Evolutionary conservation across 2,113 vertebrate genomes (phyloP).

Genomic region (Paralichthys olivaceus): DNA sequence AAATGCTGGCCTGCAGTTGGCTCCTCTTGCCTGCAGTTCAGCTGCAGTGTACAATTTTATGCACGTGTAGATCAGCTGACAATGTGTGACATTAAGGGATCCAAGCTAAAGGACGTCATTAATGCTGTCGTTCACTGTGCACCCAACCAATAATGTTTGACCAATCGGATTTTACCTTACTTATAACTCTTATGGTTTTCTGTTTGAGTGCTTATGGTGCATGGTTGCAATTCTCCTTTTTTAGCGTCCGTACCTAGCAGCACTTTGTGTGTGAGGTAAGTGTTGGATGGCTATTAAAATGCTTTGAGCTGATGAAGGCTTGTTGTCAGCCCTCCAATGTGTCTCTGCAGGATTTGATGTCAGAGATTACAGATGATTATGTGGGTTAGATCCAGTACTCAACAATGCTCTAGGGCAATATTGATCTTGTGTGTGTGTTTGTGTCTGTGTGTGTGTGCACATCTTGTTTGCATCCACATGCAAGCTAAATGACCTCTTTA

Average conservation of each 20-base stretch:
- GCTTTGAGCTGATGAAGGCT: constrained; percentile 58
- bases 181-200: not conserved
- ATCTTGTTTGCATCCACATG: not conserved
- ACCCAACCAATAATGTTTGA: not conserved
- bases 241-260: constrained; percentile 22
- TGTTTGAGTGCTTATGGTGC: constrained; percentile 5
- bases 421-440: constrained; percentile 53
- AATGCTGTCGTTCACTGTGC: not conserved
- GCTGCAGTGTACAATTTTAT: constrained; percentile 1
- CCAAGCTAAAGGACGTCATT: constrained; percentile 13
- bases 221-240: not conserved
- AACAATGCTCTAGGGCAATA: constrained; percentile 56
- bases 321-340: constrained; percentile 58
- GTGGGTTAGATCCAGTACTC: constrained; percentile 64
- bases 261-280: constrained; percentile 17
- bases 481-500: constrained; percentile 20
- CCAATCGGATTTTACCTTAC: not conserved
- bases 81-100: constrained; percentile 6
- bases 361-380: constrained; percentile 78
- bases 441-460: not conserved
- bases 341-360: constrained; percentile 72
- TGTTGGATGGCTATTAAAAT: constrained; percentile 48
- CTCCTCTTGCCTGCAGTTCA: constrained; percentile 3
- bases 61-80: constrained; percentile 22
- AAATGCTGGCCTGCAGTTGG: not conserved